phyloP scores from a whole-genome alignment of 1,140 invertebrate species.

The silkworm (Bombyx mori) region ASM3026992v2 NC_085113.1:8212501-8213000 shows the following conservation, averaged over 20 bases:
- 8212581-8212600: slow-evolving; percentile 58
- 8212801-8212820: slow-evolving; percentile 38
- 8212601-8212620: slow-evolving; percentile 69
- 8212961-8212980: slow-evolving; percentile 17
- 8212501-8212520: slow-evolving; percentile 52
- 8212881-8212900: slow-evolving; percentile 59
- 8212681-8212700: slow-evolving; percentile 65
- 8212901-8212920: slow-evolving; percentile 66
- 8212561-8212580: slow-evolving; percentile 53
- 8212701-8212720: slow-evolving; percentile 62
- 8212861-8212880: slow-evolving; percentile 33
- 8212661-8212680: slow-evolving; percentile 64
- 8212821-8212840: no score
- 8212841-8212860: slow-evolving; percentile 20
- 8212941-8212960: slow-evolving; percentile 46
- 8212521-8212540: slow-evolving; percentile 53
- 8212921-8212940: slow-evolving; percentile 61
- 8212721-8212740: slow-evolving; percentile 53
- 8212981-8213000: no score
- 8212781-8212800: slow-evolving; percentile 61
- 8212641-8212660: slow-evolving; percentile 64
- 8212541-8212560: slow-evolving; percentile 59
- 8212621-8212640: slow-evolving; percentile 66
- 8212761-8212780: slow-evolving; percentile 41
- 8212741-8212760: slow-evolving; percentile 37